Evolutionary conservation across 2,113 vertebrate genomes (phyloP), one percentile per base, ranked within the genome.

Genomic region (Epinephelus cyanopodus): DNA sequence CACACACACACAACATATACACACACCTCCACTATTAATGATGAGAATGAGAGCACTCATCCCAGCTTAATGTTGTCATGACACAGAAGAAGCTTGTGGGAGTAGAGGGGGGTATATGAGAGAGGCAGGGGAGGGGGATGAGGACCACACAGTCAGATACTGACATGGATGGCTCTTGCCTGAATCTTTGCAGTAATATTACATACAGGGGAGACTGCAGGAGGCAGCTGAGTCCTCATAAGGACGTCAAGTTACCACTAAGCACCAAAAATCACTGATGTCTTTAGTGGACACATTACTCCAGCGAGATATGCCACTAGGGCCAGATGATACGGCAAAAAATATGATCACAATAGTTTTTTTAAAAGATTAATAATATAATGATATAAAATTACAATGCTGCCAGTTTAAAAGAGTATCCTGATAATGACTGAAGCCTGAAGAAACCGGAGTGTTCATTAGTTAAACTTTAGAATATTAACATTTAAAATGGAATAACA

Each of bases 11-110:
- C 77, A 77, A 70, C 50, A 63, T 15, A n/a, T 12, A 83, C 65
- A 81, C 84, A 87, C 82, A 83, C 73, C 53, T 82, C 33, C 65
- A 89, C 81, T 63, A 21, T 60, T 48, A 70, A 86, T 82, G 63
- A 81, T 79, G 78, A 86, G 45, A 74, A 86, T 88, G 90, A 81
- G 53, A 47, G 53, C 57, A 60, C 86, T 89, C 74, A 45, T 77
- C 68, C 62, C 66, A 54, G 82, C 50, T 68, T 68, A 48, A 83
- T 88, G 88, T 86, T 27, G 19, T 65, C 78, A 86, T 84, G 85
- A 82, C 60, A 84, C 37, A 81, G 62, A 66, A 42, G 29, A 66
- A 60, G 62, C 52, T 65, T 45, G 81, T 53, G 62, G 63, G 74
- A 61, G 50, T 5, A 29, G 37, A 58, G 17, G 52, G 33, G 48